Percentiles rank a stretch among this genome's conserved stretches.
phyloP scores from a whole-genome alignment of 2,113 vertebrate genomes.

The Dipodomys spectabilis region DNA sequence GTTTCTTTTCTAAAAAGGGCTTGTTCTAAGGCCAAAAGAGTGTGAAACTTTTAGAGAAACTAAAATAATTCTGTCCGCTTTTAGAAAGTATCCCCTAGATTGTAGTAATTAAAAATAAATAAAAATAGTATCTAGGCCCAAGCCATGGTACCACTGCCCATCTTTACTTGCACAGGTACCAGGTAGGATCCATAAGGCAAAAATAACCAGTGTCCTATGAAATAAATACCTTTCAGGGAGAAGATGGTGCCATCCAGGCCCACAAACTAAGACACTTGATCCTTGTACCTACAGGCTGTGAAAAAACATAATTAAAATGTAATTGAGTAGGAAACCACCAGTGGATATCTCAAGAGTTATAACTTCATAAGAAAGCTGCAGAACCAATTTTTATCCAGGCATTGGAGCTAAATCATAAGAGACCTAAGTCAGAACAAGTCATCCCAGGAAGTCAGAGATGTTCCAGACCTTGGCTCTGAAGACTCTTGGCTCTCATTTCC shows the following conservation, averaged over 20 bases:
- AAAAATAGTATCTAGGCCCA: conserved; percentile 17
- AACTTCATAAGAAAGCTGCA: background rate
- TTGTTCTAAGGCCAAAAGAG: conserved; percentile 46
- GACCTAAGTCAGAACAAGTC: background rate
- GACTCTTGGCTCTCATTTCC: background rate
- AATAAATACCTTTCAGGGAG: background rate
- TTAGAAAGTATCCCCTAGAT: conserved; percentile 22
- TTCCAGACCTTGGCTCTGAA: background rate
- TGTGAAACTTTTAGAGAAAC: conserved; percentile 43
- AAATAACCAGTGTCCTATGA: background rate
- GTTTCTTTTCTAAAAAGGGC: conserved; percentile 62
- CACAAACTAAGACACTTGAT: background rate
- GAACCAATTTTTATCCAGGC: background rate
- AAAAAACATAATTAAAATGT: background rate
- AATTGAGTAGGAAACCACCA: background rate
- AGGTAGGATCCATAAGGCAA: background rate
- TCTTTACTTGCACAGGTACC: background rate
- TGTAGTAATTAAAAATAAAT: background rate
- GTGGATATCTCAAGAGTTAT: conserved; percentile 6
- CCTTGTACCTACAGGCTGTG: background rate
- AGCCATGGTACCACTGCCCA: background rate
- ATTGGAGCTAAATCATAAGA: background rate
- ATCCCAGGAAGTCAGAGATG: background rate
- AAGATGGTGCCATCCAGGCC: background rate
- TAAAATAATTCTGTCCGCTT: conserved; percentile 55